Evolutionary conservation across 37 sponge, comb jelly and placozoan genomes (phyloP).

Genomic region (Theonella swinhoei): DNA sequence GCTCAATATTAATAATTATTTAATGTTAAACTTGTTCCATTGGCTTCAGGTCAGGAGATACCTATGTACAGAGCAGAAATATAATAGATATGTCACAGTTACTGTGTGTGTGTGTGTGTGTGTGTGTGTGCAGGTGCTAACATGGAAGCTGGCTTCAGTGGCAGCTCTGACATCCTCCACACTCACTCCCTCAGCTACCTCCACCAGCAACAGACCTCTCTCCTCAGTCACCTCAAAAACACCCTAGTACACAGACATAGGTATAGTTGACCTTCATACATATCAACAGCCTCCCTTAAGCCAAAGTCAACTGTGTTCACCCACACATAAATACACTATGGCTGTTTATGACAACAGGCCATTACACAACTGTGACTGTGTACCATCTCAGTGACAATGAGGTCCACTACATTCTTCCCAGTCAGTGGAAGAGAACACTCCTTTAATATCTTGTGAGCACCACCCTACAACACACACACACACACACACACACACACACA

Average conservation of each 20-base stretch:
- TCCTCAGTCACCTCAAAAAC: slow-evolving; percentile 84
- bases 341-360: background rate
- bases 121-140: background rate
- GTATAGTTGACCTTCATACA: background rate
- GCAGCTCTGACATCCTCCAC: slow-evolving; percentile 82
- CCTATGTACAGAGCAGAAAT: slow-evolving; percentile 19
- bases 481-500: too few relatives aligned
- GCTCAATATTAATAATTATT: too few relatives aligned
- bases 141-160: slow-evolving; percentile 87
- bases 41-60: slow-evolving; percentile 48
- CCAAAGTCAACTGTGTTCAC: background rate
- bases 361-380: background rate
- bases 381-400: slow-evolving; percentile 93
- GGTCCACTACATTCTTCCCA: slow-evolving; percentile 86
- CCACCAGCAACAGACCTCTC: slow-evolving; percentile 74
- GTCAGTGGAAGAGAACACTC: slow-evolving; percentile 95
- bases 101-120: background rate
- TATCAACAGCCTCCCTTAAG: background rate
- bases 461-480: slow-evolving; percentile 43
- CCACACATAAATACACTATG: background rate
- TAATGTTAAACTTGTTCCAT: slow-evolving; percentile 40
- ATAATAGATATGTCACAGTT: background rate
- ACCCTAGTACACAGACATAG: slow-evolving; percentile 46
- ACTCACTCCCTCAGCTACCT: slow-evolving; percentile 82
- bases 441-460: slow-evolving; percentile 86